phyloP scores from a whole-genome alignment of 2,113 vertebrate species.

The Microtus ochrogaster region DNA sequence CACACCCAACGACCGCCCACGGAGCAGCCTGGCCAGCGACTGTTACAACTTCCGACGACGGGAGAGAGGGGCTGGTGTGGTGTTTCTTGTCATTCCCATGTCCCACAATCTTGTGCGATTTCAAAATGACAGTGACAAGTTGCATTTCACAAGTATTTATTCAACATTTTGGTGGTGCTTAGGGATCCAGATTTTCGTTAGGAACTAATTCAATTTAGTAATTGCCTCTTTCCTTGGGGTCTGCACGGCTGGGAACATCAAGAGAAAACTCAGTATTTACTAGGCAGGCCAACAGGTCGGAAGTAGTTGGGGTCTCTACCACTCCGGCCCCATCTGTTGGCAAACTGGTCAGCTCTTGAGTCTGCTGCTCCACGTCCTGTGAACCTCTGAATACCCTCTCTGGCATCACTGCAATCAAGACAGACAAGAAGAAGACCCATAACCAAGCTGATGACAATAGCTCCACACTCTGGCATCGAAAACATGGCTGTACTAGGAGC shows the following conservation, averaged over 20 bases:
- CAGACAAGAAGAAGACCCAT: not conserved
- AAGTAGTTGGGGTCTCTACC: conserved; percentile 63
- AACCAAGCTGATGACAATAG: not conserved
- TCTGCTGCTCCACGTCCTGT: not conserved
- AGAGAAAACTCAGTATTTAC: conserved; percentile 32
- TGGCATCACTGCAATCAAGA: conserved; percentile 8
- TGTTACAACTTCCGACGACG: too few species aligned
- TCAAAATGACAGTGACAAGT: not conserved
- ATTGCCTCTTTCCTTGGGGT: not conserved
- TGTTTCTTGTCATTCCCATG: too few species aligned
- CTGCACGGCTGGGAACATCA: not conserved
- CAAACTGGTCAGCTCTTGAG: not conserved
- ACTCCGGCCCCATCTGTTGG: conserved; percentile 42
- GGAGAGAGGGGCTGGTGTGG: too few species aligned
- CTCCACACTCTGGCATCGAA: not conserved
- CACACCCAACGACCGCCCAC: too few species aligned
- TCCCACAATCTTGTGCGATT: not conserved
- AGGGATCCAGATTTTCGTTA: not conserved
- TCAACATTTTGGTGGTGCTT: not conserved
- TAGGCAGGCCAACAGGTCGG: not conserved
- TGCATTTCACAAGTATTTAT: not conserved
- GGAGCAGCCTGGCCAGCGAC: too few species aligned
- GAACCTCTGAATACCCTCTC: not conserved
- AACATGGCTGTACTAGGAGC: too few species aligned
- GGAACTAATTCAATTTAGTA: not conserved